phyloP scores from a whole-genome alignment of 2,888 invertebrate species.

The Synanthedon andrenaeformis region DNA sequence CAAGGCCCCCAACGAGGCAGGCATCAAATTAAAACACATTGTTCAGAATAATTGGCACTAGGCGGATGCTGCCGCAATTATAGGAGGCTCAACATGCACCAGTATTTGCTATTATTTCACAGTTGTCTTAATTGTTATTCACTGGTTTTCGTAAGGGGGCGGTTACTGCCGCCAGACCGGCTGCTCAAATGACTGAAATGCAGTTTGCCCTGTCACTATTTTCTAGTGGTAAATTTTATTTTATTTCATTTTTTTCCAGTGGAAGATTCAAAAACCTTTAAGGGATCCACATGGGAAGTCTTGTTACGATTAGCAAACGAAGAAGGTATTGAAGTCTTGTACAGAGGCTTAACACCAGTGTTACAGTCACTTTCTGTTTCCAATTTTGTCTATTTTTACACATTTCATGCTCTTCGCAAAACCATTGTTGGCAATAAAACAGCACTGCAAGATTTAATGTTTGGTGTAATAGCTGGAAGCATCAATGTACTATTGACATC shows the following conservation, averaged over 20 bases:
- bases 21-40: too few species aligned
- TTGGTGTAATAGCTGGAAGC: slow-evolving; percentile 84
- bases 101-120: too few species aligned
- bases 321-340: slow-evolving; percentile 77
- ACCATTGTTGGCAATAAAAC: slow-evolving; percentile 64
- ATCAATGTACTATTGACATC: slow-evolving; percentile 88
- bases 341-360: slow-evolving; percentile 85
- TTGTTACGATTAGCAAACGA: slow-evolving; percentile 74
- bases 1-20: too few species aligned
- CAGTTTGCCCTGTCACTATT: neutral
- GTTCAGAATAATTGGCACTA: too few species aligned
- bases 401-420: slow-evolving; percentile 86
- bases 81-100: too few species aligned
- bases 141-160: too few species aligned
- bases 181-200: too few species aligned
- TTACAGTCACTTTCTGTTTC: slow-evolving; percentile 87
- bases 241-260: slow-evolving; percentile 60
- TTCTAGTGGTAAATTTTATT: neutral
- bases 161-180: too few species aligned
- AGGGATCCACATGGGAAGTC: slow-evolving; percentile 75
- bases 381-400: slow-evolving; percentile 95
- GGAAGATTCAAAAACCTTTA: slow-evolving; percentile 75
- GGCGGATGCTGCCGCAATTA: too few species aligned
- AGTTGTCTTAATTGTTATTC: too few species aligned
- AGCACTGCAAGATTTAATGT: slow-evolving; percentile 78